Conservation (phyloP, 2,888 invertebrate genomes). For the Achlya flavicornis region DNA sequence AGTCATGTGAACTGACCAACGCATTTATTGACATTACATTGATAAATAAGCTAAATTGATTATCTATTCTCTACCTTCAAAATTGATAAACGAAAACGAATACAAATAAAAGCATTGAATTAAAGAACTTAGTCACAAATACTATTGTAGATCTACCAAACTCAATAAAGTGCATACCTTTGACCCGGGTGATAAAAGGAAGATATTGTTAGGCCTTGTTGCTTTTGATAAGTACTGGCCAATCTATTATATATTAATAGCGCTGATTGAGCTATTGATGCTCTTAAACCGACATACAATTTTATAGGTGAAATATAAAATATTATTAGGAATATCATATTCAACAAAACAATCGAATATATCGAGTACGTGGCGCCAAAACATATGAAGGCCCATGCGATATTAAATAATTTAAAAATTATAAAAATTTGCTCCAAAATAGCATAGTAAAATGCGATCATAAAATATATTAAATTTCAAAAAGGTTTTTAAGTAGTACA, state of each 20-base stretch:
- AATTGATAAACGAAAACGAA: neutral
- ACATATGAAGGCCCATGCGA: conserved; percentile 76
- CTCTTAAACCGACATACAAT: conserved; percentile 35
- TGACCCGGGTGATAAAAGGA: neutral
- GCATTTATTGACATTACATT: conserved; percentile 28
- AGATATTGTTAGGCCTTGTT: neutral
- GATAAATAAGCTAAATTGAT: conserved; percentile 12
- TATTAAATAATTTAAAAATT: conserved; percentile 26
- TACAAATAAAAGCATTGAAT: neutral
- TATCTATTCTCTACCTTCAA: neutral
- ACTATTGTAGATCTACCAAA: conserved; percentile 36
- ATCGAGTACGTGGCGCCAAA: conserved; percentile 58
- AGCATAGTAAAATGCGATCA: conserved; percentile 19
- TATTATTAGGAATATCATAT: conserved; percentile 16
- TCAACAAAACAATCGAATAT: conserved; percentile 15
- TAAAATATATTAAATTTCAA: conserved; percentile 26
- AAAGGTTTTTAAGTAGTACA: neutral
- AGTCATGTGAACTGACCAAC: conserved; percentile 66
- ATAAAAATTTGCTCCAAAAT: conserved; percentile 25
- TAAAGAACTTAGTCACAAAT: conserved; percentile 27
- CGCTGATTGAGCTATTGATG: neutral
- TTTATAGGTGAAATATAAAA: conserved; percentile 68
- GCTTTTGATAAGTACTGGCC: neutral
- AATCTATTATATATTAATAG: neutral
- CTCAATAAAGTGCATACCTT: neutral